Evolutionary conservation across 2,888 invertebrate species (phyloP).

Genomic region (Agonum fuliginosum): DNA sequence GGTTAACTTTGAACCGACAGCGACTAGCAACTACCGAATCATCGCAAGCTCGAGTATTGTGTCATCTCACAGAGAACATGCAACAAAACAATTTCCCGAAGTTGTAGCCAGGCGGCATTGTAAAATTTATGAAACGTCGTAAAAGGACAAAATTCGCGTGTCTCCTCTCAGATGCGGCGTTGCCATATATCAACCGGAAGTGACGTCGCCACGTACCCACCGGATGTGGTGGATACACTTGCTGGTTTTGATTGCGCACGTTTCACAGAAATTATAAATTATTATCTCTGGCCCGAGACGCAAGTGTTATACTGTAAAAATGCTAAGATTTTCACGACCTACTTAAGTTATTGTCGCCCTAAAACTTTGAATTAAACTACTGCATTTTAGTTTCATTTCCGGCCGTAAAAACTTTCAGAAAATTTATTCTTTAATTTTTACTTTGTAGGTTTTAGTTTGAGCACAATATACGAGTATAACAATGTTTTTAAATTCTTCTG

Average conservation of each 20-base stretch:
- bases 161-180: conserved; percentile 1
- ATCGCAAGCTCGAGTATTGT: conserved; percentile 14
- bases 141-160: conserved; percentile 23
- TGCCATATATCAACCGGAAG: conserved; percentile 44
- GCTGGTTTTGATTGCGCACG: conserved; percentile 33
- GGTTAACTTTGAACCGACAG: conserved; percentile 42
- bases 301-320: not conserved
- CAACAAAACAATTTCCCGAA: conserved; percentile 41
- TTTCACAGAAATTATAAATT: conserved; percentile 31
- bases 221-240: conserved; percentile 20
- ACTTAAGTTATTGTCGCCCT: not conserved
- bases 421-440: no score
- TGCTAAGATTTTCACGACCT: conserved; percentile 15
- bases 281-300: conserved; percentile 20
- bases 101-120: conserved; percentile 14
- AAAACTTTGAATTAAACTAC: conserved; percentile 34
- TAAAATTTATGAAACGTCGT: conserved; percentile 48
- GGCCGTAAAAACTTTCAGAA: conserved; percentile 15
- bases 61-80: conserved; percentile 12
- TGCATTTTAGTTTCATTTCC: conserved; percentile 13
- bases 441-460: no score
- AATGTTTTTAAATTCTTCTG: no score
- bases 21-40: no score
- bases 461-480: no score
- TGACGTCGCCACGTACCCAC: conserved; percentile 28